Evolutionary conservation across 1,140 invertebrate species (phyloP).

Genomic region (Drosophila triauraria): DNA sequence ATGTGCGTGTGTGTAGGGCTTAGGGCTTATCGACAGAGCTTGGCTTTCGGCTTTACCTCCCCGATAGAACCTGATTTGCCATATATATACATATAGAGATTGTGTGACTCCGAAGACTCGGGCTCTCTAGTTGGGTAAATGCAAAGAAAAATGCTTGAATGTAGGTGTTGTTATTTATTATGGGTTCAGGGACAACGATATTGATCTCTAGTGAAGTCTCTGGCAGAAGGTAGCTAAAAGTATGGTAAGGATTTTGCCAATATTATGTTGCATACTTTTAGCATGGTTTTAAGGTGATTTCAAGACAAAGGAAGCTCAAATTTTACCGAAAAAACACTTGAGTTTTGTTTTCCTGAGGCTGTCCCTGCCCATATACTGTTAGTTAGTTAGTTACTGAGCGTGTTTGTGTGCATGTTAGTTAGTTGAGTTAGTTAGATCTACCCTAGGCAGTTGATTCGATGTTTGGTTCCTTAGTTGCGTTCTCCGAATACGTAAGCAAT

Average conservation of each 20-base stretch:
- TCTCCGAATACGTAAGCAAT: conserved; percentile 60
- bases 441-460: conserved; percentile 40
- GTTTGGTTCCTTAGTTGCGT: conserved; percentile 40
- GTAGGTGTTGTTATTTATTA: conserved; percentile 45
- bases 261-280: no score
- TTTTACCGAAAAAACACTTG: not conserved
- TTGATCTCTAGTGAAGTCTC: not conserved
- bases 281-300: not conserved
- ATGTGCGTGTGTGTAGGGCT: conserved; percentile 43
- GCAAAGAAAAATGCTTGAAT: conserved; percentile 11
- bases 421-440: conserved; percentile 52
- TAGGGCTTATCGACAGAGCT: conserved; percentile 44
- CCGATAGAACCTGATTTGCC: conserved; percentile 33
- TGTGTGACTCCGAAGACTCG: not conserved
- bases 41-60: conserved; percentile 31
- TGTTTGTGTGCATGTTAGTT: conserved; percentile 44
- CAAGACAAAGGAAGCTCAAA: no score
- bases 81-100: not conserved
- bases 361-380: conserved; percentile 19
- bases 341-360: not conserved
- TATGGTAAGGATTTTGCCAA: not conserved
- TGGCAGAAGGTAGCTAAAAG: not conserved
- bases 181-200: not conserved
- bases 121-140: conserved; percentile 10
- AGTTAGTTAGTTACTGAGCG: conserved; percentile 45